Evolutionary conservation across 2,888 invertebrate genomes (phyloP), one percentile per base, ranked within the genome.

Genomic region (Heliconius erato): DNA sequence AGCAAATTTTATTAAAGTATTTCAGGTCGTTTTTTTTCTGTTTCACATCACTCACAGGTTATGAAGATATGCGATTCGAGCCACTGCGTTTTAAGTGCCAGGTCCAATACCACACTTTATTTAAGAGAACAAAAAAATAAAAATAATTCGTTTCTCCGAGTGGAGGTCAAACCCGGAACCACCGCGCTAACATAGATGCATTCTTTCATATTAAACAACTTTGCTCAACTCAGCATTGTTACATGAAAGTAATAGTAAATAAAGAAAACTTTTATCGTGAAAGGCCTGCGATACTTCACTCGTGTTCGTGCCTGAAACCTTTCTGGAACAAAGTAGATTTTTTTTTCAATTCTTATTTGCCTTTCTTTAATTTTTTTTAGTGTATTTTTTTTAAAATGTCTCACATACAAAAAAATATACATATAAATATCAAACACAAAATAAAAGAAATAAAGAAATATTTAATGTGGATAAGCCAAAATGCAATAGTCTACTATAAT

Each of bases 201-300:
- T 19, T 16, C 28, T 28, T 74, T 49, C 16, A 72, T 28, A 74
- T 74, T 59, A 54, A 74, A 44, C 19, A 71, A 40, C 7, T 7
- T 54, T 19, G 3, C 54, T 23, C 54, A 23, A 4, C 16, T 26
- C 16, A 44, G 49, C 26, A 49, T 72, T 49, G 72, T 72, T 49
- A 49, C 9, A 44, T 72, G 72, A 26, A 72, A 72, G 44, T 49
- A 72, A 72, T 72, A 19, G 72, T 72, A 72, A 72, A 72, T 72
- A 72, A 72, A 72, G 72, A 44, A 72, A 72, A 72, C 72, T 44
- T 72, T 49, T 28, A 28, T 49, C 44, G 44, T 72, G 16, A 44
- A 49, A 49, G 72, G 72, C 72, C 72, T 72, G 72, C 26, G 44
- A 72, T 49, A 72, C 49, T 72, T 49, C 44, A 72, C 72, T 44